phyloP scores from a whole-genome alignment of 1,140 invertebrate genomes.

The Brachystomella parvula region DNA sequence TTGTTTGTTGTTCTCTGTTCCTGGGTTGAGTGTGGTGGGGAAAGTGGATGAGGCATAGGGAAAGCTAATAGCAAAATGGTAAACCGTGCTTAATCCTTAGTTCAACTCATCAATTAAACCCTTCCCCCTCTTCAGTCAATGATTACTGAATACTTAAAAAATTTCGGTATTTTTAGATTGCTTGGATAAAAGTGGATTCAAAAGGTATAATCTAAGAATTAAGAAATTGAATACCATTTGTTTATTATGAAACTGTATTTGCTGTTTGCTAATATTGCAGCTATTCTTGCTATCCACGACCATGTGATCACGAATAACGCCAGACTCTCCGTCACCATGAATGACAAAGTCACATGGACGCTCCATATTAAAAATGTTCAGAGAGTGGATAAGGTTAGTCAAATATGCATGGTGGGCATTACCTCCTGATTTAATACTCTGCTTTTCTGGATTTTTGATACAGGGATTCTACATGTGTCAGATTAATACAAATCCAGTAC shows the following conservation, averaged over 20 bases:
- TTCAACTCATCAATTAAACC: slow-evolving; percentile 9
- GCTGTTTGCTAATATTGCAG: slow-evolving; percentile 39
- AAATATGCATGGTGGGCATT: too few species aligned
- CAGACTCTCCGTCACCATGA: slow-evolving; percentile 70
- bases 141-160: too few species aligned
- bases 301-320: slow-evolving; percentile 86
- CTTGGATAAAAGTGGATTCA: slow-evolving; percentile 53
- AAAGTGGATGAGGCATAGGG: not conserved
- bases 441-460: not conserved
- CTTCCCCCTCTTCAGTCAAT: too few species aligned
- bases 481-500: slow-evolving; percentile 88
- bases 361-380: slow-evolving; percentile 71
- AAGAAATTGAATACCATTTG: not conserved
- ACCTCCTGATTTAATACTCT: slow-evolving; percentile 30
- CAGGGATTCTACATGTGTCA: slow-evolving; percentile 72
- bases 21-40: too few species aligned
- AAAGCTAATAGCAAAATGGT: not conserved
- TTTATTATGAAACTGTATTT: too few species aligned
- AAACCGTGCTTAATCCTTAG: slow-evolving; percentile 7
- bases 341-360: slow-evolving; percentile 64
- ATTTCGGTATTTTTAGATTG: slow-evolving; percentile 35
- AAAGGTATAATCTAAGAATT: slow-evolving; percentile 45
- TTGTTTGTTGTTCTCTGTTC: too few species aligned
- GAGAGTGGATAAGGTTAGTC: slow-evolving; percentile 59
- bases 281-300: slow-evolving; percentile 81